phyloP scores from a whole-genome alignment of 2,888 invertebrate genomes.

The Coronaproctus castanopsis region DNA sequence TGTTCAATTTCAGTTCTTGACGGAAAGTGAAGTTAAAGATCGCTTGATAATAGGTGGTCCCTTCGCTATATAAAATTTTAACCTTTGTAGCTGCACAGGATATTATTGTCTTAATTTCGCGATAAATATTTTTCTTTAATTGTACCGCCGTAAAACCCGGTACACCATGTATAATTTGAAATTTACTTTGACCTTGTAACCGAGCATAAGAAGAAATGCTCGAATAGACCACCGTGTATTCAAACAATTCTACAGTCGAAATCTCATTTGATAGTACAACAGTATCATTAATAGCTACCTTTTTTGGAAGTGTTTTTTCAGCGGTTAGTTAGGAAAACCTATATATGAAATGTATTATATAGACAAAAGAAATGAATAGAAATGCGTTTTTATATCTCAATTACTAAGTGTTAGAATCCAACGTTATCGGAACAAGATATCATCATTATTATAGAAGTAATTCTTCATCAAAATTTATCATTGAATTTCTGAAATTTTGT shows the following conservation, averaged over 20 bases:
- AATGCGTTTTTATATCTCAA: neutral
- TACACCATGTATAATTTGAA: too few species aligned
- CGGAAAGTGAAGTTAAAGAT: too few species aligned
- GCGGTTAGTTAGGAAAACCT: neutral
- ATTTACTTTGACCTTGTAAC: too few species aligned
- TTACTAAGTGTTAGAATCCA: neutral
- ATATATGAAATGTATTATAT: neutral
- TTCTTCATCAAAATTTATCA: neutral
- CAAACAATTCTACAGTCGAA: neutral
- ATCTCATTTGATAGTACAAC: neutral
- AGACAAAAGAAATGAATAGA: neutral
- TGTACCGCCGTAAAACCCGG: too few species aligned
- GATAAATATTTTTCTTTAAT: too few species aligned
- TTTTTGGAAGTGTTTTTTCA: neutral
- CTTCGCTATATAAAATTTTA: too few species aligned
- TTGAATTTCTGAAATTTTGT: too few species aligned
- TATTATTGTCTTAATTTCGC: too few species aligned
- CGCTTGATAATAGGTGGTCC: too few species aligned
- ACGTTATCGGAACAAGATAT: neutral
- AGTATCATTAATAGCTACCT: neutral
- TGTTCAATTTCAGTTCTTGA: too few species aligned
- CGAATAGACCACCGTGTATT: neutral
- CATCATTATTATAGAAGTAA: neutral
- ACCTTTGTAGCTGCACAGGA: too few species aligned
- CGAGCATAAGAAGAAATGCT: neutral